These are phyloP conservation scores for Saxidomus purpurata DNA, from an alignment of 1,140 invertebrate species.

Conservation along the genomic window DNA sequence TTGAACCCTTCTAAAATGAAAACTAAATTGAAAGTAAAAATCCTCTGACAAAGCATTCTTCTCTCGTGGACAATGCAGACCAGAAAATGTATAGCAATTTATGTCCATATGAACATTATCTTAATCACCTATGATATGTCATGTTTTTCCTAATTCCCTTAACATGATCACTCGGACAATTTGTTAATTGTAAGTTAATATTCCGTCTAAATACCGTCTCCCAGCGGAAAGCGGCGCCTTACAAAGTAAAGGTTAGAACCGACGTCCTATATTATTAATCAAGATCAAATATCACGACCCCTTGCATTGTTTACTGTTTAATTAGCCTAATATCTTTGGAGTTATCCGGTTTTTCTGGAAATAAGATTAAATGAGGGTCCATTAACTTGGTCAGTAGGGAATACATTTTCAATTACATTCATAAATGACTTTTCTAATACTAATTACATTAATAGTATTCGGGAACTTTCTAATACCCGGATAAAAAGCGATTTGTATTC, in stretches of 20 bases:
- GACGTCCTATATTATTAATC: slow-evolving; percentile 37
- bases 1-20: too few species aligned
- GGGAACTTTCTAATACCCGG: slow-evolving; percentile 43
- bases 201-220: slow-evolving; percentile 37
- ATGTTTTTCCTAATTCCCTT: slow-evolving; percentile 27
- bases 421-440: slow-evolving; percentile 63
- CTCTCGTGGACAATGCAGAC: too few species aligned
- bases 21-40: too few species aligned
- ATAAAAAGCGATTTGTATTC: slow-evolving; percentile 54
- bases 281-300: slow-evolving; percentile 62
- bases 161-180: slow-evolving; percentile 19
- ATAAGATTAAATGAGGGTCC: slow-evolving; percentile 61
- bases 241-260: slow-evolving; percentile 34
- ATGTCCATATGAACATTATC: slow-evolving; percentile 22
- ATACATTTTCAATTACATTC: slow-evolving; percentile 59
- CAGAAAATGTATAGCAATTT: too few species aligned
- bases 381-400: slow-evolving; percentile 55
- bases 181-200: slow-evolving; percentile 58
- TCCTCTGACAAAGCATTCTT: too few species aligned
- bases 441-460: slow-evolving; percentile 63
- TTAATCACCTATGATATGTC: slow-evolving; percentile 47
- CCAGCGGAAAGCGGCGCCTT: slow-evolving; percentile 9
- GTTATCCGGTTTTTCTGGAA: slow-evolving; percentile 43
- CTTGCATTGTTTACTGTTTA: slow-evolving; percentile 59
- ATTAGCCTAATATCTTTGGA: slow-evolving; percentile 59